phyloP scores from a whole-genome alignment of 2,113 vertebrate species.

The Bothrops jararaca region DNA sequence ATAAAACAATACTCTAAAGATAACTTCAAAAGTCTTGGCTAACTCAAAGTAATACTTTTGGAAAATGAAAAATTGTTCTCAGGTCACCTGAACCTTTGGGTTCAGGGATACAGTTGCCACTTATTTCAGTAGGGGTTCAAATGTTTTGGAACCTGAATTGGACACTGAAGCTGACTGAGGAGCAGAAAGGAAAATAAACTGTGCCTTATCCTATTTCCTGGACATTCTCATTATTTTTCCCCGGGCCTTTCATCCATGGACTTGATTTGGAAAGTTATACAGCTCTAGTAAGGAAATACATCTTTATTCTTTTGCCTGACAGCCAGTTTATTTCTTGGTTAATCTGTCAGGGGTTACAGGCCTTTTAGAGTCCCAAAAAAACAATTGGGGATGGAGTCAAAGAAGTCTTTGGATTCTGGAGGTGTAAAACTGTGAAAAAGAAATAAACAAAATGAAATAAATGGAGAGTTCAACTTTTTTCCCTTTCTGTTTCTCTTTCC shows the following conservation, averaged over 20 bases:
- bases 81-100: constrained; percentile 33
- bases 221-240: not conserved
- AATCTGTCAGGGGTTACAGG: not conserved
- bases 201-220: constrained; percentile 41
- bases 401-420: not conserved
- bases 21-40: constrained; percentile 34
- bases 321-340: not conserved
- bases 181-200: constrained; percentile 49
- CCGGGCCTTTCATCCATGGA: not conserved
- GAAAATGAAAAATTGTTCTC: constrained; percentile 36
- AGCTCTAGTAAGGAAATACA: not conserved
- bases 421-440: not conserved
- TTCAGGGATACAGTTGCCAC: constrained; percentile 23
- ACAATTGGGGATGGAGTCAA: not conserved
- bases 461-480: not conserved
- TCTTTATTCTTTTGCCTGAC: not conserved
- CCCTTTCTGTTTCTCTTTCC: not conserved
- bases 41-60: constrained; percentile 23
- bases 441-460: not conserved
- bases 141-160: constrained; percentile 45
- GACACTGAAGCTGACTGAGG: not conserved
- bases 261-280: not conserved
- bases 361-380: not conserved
- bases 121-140: constrained; percentile 39
- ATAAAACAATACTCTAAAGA: constrained; percentile 28